Evolutionary conservation across 2,888 invertebrate species (phyloP), one percentile per base, ranked within the genome.

Genomic region (Phorcus lineatus): DNA sequence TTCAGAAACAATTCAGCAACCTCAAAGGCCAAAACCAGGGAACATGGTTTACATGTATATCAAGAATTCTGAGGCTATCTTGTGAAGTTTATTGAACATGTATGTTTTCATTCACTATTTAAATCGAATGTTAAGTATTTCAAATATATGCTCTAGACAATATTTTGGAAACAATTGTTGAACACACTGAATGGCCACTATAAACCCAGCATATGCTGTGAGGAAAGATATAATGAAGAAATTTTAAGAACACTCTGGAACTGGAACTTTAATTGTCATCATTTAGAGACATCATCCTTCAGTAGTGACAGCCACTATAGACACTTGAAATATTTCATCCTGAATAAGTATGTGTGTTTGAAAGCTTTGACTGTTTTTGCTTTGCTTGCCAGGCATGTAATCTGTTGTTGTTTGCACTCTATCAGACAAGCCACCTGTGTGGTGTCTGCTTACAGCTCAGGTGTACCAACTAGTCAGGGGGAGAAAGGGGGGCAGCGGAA

Each of bases 261-360:
- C 28, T 28, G 22, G 24, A 11, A 24, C 57, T 57, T 57, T 24
- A 19, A 57, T 13, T 57, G 57, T 57, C 57, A 24, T 67, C 17
- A 22, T 28, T 67, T 17, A 6, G 13, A 9, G 31, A 67, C 67
- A n/a, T 28, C 24, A 28, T 67, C 24, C n/a, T 0, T 67, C 17
- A 36, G 67, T n/a, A 57, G 57, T 57, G 19, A 57, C 74, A 52
- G 22, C 52, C n/a, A 53, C 24, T 52, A 74, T 52, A 24, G 52
- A 74, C 74, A 52, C 19, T 28, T 74, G 22, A 74, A 74, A 40
- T 74, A 53, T 74, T 22, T 74, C 74, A 74, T 74, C 17, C 22
- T 76, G 52, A 55, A 76, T 76, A 76, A 76, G 55, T 76, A 76
- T 76, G 76, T 54, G 36, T 55, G 76, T 31, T 76, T 54, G 24